Base-by-base conservation (phyloP, 2,113 vertebrate species). In the Thunnus maccoyii region DNA sequence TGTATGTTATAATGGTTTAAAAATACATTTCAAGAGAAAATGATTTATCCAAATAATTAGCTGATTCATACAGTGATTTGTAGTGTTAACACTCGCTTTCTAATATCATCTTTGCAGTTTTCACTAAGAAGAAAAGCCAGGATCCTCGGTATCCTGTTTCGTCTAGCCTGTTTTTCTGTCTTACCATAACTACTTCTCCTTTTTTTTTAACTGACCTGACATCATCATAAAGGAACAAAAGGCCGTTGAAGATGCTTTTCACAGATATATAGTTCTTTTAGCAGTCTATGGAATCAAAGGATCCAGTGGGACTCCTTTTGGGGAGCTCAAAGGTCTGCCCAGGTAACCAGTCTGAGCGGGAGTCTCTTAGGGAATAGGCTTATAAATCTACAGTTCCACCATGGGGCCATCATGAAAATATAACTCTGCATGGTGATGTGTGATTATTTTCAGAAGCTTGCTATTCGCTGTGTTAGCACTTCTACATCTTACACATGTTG, bases 221-320 rank as follows among this genome's bases (percentile, higher is more conserved):
- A 46, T 63, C 5, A 3, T 12, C 75, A 84, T 69, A 79, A 66
- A 76, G 64, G 73, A 86, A 73, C 72, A 76, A 85, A 89, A 51
- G 58, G 22, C n/a, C 71, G 57, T 25, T 80, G 76, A 73, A 73
- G 82, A 77, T 50, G 41, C 67, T 76, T 80, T 55, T 44, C 54
- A 27, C 22, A 67, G 58, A 68, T 63, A 32, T 9, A 20, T 47
- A 74, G 44, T 27, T 50, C 47, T 72, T 62, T 72, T 36, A 72
- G 47, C 48, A 16, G 60, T 41, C 60, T 75, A 36, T n/a, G 48
- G 18, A 76, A 82, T 82, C 72, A 82, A 80, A 75, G 52, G 62
- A 15, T 51, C 25, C 18, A 5, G 58, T 54, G 22, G 25, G 27
- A 67, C 18, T 82, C 72, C 62, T 47, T 30, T 80, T 9, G 3